Conservation (phyloP, 2,888 invertebrate genomes). For the Andricus curvator region DNA sequence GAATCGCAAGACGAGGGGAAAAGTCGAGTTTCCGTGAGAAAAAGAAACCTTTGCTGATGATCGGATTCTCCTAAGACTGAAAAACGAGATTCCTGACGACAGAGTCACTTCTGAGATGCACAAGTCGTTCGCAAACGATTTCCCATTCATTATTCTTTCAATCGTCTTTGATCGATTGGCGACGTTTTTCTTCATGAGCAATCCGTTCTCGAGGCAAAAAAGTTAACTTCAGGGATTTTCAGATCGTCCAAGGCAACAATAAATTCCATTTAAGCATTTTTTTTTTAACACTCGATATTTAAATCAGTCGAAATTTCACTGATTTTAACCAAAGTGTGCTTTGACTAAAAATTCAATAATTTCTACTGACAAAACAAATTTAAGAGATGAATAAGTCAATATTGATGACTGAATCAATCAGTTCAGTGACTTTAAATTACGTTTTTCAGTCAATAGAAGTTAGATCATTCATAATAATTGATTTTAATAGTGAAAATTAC, state of each 20-base stretch:
- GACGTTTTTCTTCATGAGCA: neutral
- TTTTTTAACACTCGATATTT: no score
- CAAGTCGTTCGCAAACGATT: conserved; percentile 6
- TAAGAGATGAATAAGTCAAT: no score
- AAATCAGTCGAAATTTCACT: no score
- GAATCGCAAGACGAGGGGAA: conserved; percentile 41
- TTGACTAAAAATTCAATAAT: no score
- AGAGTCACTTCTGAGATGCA: conserved; percentile 16
- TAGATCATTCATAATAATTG: no score
- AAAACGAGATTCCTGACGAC: conserved; percentile 33
- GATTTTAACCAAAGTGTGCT: no score
- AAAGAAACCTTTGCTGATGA: conserved; percentile 45
- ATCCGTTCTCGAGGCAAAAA: neutral
- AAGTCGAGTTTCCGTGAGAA: conserved; percentile 50
- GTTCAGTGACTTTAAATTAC: no score
- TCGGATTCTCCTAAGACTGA: conserved; percentile 5
- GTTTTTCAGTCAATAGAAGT: no score
- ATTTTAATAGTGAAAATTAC: no score
- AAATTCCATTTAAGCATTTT: no score
- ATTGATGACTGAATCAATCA: no score
- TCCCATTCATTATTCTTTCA: conserved; percentile 15
- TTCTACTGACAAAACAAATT: no score
- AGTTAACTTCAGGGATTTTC: neutral
- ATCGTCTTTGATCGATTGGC: conserved; percentile 4
- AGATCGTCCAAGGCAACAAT: neutral